A percentile compares a stretch with the other conserved stretches of the same genome.
Evolutionary conservation across 2,888 invertebrate species (phyloP).

Genomic region (Diloba caeruleocephala): DNA sequence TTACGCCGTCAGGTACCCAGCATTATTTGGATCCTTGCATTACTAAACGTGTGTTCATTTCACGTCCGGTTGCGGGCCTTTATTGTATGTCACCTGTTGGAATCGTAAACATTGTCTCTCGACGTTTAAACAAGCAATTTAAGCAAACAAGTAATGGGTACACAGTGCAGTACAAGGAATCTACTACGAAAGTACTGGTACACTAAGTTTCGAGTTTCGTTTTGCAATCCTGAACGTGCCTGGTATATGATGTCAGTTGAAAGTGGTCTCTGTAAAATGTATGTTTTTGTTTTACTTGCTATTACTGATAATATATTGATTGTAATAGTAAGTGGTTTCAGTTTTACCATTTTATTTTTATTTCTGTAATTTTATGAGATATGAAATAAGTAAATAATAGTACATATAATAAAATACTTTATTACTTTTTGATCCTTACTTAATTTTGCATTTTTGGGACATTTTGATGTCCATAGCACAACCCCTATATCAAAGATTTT

Average conservation of each 20-base stretch:
- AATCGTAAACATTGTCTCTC: slow-evolving; percentile 74
- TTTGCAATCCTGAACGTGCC: slow-evolving; percentile 32
- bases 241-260: slow-evolving; percentile 15
- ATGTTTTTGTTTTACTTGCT: slow-evolving; percentile 18
- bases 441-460: too few relatives aligned
- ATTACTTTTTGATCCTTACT: too few relatives aligned
- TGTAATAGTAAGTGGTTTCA: background rate
- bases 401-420: too few relatives aligned
- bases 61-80: slow-evolving; percentile 59
- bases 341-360: too few relatives aligned
- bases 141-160: slow-evolving; percentile 63
- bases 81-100: slow-evolving; percentile 75
- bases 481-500: too few relatives aligned
- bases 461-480: too few relatives aligned
- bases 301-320: too few relatives aligned
- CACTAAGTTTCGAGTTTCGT: slow-evolving; percentile 47
- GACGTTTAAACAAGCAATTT: slow-evolving; percentile 73
- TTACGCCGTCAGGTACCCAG: background rate
- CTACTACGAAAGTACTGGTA: slow-evolving; percentile 27
- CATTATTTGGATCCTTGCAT: slow-evolving; percentile 12
- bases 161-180: slow-evolving; percentile 41
- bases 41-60: slow-evolving; percentile 33
- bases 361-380: too few relatives aligned
- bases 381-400: too few relatives aligned
- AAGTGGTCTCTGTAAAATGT: slow-evolving; percentile 9